These are phyloP conservation scores for Lepidostoma basale DNA, from an alignment of 1,140 invertebrate species.

Conservation along the genomic window DNA sequence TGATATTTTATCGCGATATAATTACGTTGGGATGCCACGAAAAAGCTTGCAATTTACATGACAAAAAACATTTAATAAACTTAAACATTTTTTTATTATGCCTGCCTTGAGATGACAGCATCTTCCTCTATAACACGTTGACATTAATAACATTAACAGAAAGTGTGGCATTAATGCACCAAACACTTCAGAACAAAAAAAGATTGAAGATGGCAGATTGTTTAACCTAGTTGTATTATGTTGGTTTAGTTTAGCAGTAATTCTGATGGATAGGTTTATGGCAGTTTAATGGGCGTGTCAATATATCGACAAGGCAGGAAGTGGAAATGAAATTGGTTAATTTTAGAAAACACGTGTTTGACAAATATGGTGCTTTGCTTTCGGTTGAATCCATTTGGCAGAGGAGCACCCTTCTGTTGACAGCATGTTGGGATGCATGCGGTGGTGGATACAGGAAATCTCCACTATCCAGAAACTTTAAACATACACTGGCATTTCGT, in stretches of 20 bases:
- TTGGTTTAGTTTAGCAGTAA: background rate
- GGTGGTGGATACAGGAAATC: background rate
- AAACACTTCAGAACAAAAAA: too few species aligned
- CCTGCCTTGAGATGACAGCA: too few species aligned
- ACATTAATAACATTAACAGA: too few species aligned
- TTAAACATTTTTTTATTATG: too few species aligned
- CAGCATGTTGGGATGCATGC: conserved; percentile 5
- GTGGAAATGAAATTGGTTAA: conserved; percentile 31
- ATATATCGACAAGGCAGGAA: conserved; percentile 20
- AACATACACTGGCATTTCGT: background rate
- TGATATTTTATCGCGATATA: too few species aligned
- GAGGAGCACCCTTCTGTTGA: background rate
- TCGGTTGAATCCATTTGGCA: background rate
- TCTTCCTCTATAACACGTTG: too few species aligned
- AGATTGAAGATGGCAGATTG: too few species aligned
- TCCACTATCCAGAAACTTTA: background rate
- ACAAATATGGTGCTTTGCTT: conserved; percentile 30
- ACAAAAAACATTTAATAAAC: too few species aligned
- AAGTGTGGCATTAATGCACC: too few species aligned
- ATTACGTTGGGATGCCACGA: too few species aligned
- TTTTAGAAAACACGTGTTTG: conserved; percentile 39
- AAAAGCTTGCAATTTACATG: too few species aligned
- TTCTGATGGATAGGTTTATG: background rate
- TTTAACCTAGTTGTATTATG: too few species aligned
- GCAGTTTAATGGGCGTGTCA: background rate